Percentiles rank a stretch among this genome's conserved stretches.
Evolutionary conservation across 53 echinoderm and acorn worm genomes (phyloP).

Genomic region (Stichopus horrens): DNA sequence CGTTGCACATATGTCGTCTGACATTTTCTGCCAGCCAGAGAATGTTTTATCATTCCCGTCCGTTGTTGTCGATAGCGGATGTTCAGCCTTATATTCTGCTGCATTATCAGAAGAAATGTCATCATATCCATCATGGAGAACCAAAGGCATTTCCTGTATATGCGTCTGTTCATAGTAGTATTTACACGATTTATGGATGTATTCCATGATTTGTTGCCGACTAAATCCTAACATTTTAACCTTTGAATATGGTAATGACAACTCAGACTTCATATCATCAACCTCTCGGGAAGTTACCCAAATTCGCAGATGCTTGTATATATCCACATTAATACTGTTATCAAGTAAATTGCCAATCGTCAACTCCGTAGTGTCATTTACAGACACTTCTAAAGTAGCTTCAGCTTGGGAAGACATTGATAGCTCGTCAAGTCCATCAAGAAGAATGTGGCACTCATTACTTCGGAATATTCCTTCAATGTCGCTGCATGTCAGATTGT

Average conservation of each 20-base stretch:
- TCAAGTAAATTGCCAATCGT: not conserved
- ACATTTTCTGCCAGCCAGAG: no score
- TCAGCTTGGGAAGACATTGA: not conserved
- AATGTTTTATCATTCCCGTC: no score
- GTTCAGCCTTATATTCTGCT: no score
- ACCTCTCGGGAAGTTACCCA: constrained; percentile 26
- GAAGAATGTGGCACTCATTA: not conserved
- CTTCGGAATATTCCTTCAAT: not conserved
- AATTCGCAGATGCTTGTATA: not conserved
- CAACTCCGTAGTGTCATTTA: not conserved
- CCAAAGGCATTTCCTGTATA: not conserved
- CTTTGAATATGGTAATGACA: not conserved
- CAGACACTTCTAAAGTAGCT: not conserved
- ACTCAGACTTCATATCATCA: not conserved
- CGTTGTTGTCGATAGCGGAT: not conserved
- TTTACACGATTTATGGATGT: not conserved
- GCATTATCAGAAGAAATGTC: no score
- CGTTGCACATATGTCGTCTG: no score
- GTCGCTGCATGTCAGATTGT: not conserved
- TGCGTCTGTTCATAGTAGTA: not conserved
- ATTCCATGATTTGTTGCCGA: not conserved
- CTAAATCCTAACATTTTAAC: not conserved
- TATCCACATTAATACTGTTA: not conserved
- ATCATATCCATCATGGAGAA: not conserved
- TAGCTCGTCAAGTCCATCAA: constrained; percentile 13